These are phyloP conservation scores for Ernsta delagoae DNA, from an alignment of 2,888 invertebrate species.

Conservation along the genomic window DNA sequence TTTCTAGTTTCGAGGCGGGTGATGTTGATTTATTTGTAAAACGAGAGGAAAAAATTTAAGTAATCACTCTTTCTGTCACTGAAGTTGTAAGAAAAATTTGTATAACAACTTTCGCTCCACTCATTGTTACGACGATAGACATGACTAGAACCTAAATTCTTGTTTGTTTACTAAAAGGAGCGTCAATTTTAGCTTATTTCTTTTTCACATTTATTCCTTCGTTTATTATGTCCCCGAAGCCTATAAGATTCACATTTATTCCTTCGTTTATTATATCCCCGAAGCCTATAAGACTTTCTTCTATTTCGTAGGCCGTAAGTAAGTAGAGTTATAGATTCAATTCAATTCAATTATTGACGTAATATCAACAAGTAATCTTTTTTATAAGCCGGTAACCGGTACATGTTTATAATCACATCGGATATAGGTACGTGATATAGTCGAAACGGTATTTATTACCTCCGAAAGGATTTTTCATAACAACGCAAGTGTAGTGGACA, in stretches of 20 bases:
- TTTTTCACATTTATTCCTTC: too few species aligned
- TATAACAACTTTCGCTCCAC: slow-evolving; percentile 12
- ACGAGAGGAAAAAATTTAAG: slow-evolving; percentile 25
- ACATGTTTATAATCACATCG: neutral
- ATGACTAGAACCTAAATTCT: neutral
- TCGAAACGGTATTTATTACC: slow-evolving; percentile 27
- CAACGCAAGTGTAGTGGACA: slow-evolving; percentile 61
- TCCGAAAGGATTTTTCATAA: slow-evolving; percentile 41
- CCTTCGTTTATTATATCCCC: too few species aligned
- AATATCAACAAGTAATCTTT: neutral
- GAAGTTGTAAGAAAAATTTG: slow-evolving; percentile 6
- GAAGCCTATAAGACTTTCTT: too few species aligned
- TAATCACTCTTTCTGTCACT: slow-evolving; percentile 28
- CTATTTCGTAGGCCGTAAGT: too few species aligned
- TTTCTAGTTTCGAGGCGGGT: slow-evolving; percentile 18
- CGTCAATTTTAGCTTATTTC: too few species aligned
- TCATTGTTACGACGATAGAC: slow-evolving; percentile 10
- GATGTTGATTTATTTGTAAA: slow-evolving; percentile 31
- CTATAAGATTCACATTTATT: too few species aligned
- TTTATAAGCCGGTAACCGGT: neutral
- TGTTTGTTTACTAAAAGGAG: neutral
- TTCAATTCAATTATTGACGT: too few species aligned
- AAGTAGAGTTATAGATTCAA: too few species aligned
- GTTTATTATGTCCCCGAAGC: too few species aligned
- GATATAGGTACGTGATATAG: slow-evolving; percentile 16